Evolutionary conservation across 2,797 vertebrate genomes (phyloP).

Genomic region (Chaetodon trifasciatus): DNA sequence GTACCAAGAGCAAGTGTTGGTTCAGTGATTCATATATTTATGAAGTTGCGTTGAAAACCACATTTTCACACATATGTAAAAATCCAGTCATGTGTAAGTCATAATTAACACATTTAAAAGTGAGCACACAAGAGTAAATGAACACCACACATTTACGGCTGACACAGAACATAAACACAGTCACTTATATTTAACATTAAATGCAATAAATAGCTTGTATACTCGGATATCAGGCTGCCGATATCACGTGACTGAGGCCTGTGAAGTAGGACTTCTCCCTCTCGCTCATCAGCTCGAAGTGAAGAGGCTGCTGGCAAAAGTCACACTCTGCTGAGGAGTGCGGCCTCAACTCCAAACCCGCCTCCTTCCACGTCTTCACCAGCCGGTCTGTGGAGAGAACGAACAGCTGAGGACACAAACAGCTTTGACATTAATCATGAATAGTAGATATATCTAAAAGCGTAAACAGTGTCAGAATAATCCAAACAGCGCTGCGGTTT

Average conservation of each 20-base stretch:
- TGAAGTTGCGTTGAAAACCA: slow-evolving; percentile 1
- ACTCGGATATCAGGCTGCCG: slow-evolving; percentile 83
- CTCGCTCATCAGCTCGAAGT: slow-evolving; percentile 94
- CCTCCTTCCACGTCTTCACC: slow-evolving; percentile 89
- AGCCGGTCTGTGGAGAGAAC: slow-evolving; percentile 86
- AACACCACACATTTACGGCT: slow-evolving; percentile 27
- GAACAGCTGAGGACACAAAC: slow-evolving; percentile 15
- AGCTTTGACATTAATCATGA: not conserved
- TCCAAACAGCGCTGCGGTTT: not conserved
- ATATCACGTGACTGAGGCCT: slow-evolving; percentile 90
- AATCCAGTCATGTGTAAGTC: not conserved
- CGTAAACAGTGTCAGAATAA: not conserved
- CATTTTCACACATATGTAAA: not conserved
- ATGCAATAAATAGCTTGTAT: slow-evolving; percentile 44
- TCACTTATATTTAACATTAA: not conserved
- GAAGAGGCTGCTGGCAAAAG: slow-evolving; percentile 92
- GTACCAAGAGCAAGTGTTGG: not conserved
- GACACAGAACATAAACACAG: slow-evolving; percentile 9
- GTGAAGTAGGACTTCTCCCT: slow-evolving; percentile 91
- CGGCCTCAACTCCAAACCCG: slow-evolving; percentile 88
- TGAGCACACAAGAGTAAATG: not conserved
- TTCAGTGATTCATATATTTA: not conserved
- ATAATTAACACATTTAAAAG: not conserved
- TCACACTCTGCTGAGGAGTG: slow-evolving; percentile 92
- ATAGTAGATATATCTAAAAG: not conserved